phyloP scores from a whole-genome alignment of 1,140 invertebrate species.

The Macrobrachium rosenbergii region DNA sequence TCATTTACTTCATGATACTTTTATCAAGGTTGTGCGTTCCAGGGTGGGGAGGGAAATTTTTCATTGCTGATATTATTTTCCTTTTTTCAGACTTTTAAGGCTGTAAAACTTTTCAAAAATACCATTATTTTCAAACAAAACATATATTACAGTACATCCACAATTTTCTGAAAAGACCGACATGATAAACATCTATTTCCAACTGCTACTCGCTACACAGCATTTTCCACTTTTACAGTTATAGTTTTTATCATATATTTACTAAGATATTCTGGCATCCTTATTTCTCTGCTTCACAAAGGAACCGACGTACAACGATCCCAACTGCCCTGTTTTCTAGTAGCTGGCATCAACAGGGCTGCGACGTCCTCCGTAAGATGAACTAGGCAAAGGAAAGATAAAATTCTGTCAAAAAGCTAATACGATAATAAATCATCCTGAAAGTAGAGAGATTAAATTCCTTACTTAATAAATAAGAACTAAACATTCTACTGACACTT shows the following conservation, averaged over 20 bases:
- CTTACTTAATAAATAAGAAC: no score
- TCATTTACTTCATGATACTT: conserved; percentile 33
- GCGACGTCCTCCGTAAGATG: conserved; percentile 64
- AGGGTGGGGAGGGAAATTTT: conserved; percentile 38
- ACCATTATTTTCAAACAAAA: conserved; percentile 57
- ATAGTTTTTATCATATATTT: conserved; percentile 45
- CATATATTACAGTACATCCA: conserved; percentile 38
- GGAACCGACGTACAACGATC: conserved; percentile 34
- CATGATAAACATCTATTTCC: conserved; percentile 58
- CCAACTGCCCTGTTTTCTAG: conserved; percentile 55
- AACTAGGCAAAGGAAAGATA: conserved; percentile 63
- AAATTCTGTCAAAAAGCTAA: conserved; percentile 50
- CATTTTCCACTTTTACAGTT: conserved; percentile 50
- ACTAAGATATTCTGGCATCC: conserved; percentile 53
- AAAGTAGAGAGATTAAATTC: conserved; percentile 41
- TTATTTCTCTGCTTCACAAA: conserved; percentile 54
- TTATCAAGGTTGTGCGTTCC: conserved; percentile 56
- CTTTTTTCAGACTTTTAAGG: conserved; percentile 47
- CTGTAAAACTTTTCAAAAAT: conserved; percentile 61
- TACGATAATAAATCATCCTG: conserved; percentile 48
- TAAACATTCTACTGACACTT: no score
- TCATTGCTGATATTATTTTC: conserved; percentile 44
- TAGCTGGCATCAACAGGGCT: conserved; percentile 59
- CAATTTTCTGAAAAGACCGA: conserved; percentile 45
- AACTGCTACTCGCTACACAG: conserved; percentile 59